These are phyloP conservation scores for Gephyroberyx darwinii DNA, from an alignment of 2,797 vertebrate species.

Conservation along the genomic window DNA sequence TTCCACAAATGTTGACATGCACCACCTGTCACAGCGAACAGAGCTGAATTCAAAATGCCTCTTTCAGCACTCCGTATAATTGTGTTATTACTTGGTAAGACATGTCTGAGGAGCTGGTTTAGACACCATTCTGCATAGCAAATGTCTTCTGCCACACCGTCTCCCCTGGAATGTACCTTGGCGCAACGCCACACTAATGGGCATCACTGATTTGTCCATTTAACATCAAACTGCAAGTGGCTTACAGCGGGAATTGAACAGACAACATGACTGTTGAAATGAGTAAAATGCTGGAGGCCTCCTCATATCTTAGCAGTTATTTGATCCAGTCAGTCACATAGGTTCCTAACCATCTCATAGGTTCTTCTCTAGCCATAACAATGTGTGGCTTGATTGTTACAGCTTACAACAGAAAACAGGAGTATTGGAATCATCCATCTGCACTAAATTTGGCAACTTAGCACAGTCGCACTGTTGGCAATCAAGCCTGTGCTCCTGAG, in stretches of 20 bases:
- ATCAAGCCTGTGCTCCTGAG: not conserved
- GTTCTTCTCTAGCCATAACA: not conserved
- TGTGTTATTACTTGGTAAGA: constrained; percentile 46
- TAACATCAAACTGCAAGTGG: constrained; percentile 11
- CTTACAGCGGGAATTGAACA: not conserved
- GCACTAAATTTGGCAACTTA: not conserved
- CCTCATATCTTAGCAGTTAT: not conserved
- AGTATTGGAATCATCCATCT: constrained; percentile 1
- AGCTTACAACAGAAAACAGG: not conserved
- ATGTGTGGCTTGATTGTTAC: not conserved
- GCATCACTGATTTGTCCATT: constrained; percentile 24
- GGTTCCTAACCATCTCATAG: not conserved
- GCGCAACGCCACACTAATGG: not conserved
- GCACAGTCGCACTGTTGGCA: not conserved
- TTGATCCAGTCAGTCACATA: not conserved
- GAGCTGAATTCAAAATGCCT: constrained; percentile 32
- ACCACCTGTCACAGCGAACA: constrained; percentile 53
- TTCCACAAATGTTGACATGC: constrained; percentile 48
- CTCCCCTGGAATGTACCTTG: constrained; percentile 7
- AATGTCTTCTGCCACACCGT: constrained; percentile 10
- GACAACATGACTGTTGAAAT: not conserved
- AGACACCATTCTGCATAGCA: constrained; percentile 15
- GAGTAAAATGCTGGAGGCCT: not conserved
- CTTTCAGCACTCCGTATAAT: constrained; percentile 37
- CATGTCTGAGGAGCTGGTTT: constrained; percentile 24